Base-by-base conservation (phyloP, 2,113 vertebrate genomes). In the human (Homo sapiens) region DNA sequence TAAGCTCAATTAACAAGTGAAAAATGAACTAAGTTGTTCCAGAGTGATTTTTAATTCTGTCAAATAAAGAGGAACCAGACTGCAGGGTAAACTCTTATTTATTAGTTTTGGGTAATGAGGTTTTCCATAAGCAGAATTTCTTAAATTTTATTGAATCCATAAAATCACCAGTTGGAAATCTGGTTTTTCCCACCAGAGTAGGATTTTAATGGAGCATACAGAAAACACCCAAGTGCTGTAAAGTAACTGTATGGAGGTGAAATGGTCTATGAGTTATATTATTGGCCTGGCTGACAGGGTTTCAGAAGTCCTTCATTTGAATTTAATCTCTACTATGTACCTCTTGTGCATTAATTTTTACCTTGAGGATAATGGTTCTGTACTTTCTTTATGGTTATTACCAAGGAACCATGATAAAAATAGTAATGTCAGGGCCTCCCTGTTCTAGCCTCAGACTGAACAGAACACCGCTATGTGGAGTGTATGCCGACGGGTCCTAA, bases 111-210 rank as follows among this genome's bases (percentile, higher is more conserved):
- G 97, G 97, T 97, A 98, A 97, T 98, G 97, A 98, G 96, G 97
- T 98, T 98, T 98, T 98, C 97, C 97, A 97, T 97, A 98, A 98
- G 97, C 92, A 98, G 96, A 96, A 96, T 98, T 97, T 98, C 97
- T 98, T 96, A 96, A 96, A 97, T 98, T 98, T 98, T 98, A 98
- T 97, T 97, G 97, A 97, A 97, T 97, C 98, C 97, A 97, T 98
- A 97, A 98, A 98, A 90, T 96, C 92, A 89, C 93, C 97, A 95
- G 97, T 98, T 98, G 96, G 94, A 97, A 97, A 97, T 97, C 97
- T 98, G 96, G 66, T 81, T 95, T 97, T 96, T 95, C 96, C 97
- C 96, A 96, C 92, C 92, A 96, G 95, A 93, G 92, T 85, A 89
- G 89, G 78, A 76, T 96, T 97, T 97, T 97, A 98, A 97, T 97